phyloP scores from a whole-genome alignment of 2,113 vertebrate species.

The Notarius lentiginosus region DNA sequence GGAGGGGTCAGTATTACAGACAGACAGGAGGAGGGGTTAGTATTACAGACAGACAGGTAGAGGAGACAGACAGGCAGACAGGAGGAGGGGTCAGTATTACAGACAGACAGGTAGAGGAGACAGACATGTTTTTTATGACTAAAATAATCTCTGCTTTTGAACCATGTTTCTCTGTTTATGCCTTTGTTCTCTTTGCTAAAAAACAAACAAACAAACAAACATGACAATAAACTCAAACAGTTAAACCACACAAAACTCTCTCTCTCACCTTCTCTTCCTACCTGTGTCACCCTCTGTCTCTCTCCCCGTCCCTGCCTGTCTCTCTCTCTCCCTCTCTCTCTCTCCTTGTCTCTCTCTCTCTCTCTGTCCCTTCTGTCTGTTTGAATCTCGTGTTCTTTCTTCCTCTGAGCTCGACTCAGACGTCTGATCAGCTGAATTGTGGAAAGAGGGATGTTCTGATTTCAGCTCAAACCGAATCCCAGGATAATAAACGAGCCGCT shows the following conservation, averaged over 20 bases:
- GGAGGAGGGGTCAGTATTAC: background rate
- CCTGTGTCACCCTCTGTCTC: no score
- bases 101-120: background rate
- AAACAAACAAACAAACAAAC: no score
- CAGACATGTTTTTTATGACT: background rate
- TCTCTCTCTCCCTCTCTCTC: no score
- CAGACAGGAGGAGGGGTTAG: background rate
- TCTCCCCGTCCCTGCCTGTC: no score
- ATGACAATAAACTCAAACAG: background rate
- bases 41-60: background rate
- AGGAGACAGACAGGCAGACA: background rate
- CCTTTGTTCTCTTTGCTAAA: background rate
- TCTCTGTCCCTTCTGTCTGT: background rate
- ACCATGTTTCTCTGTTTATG: background rate
- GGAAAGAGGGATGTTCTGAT: background rate
- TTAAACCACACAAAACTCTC: background rate
- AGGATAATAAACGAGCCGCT: background rate
- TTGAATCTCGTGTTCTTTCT: background rate
- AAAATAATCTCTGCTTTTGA: background rate
- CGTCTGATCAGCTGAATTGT: background rate
- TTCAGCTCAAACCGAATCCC: background rate
- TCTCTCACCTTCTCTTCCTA: no score
- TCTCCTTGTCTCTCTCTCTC: background rate
- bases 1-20: background rate
- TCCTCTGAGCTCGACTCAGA: background rate